These are phyloP conservation scores for Schizothorax lantsangensis DNA, from an alignment of 2,797 vertebrate species.

Conservation along the genomic window DNA sequence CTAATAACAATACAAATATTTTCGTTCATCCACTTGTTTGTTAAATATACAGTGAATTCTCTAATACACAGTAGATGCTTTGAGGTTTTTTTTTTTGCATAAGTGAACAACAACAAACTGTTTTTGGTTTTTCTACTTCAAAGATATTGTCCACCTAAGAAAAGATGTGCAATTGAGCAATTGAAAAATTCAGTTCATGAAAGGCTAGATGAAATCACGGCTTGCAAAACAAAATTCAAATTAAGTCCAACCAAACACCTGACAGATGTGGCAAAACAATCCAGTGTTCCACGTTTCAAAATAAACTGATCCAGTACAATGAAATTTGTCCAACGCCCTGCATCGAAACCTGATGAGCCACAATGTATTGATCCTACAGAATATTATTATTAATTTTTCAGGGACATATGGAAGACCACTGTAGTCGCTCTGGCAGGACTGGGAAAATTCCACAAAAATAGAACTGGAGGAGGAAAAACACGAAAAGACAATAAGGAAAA, in stretches of 20 bases:
- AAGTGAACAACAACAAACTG: constrained; percentile 63
- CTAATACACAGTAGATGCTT: constrained; percentile 24
- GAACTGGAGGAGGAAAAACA: constrained; percentile 54
- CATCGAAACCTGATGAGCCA: constrained; percentile 19
- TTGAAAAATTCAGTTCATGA: constrained; percentile 63
- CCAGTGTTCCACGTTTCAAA: background rate
- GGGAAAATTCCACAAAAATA: constrained; percentile 44
- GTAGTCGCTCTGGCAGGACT: constrained; percentile 23
- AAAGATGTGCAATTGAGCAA: constrained; percentile 52
- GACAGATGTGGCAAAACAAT: constrained; percentile 15
- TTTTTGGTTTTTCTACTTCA: constrained; percentile 31
- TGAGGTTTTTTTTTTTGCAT: constrained; percentile 57
- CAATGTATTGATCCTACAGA: constrained; percentile 36
- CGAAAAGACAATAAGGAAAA: constrained; percentile 22
- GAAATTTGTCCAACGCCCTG: constrained; percentile 10
- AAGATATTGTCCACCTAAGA: constrained; percentile 6
- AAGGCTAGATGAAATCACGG: constrained; percentile 31
- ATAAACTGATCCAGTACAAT: constrained; percentile 23
- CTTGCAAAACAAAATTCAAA: constrained; percentile 54
- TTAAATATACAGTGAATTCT: constrained; percentile 25
- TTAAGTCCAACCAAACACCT: constrained; percentile 40
- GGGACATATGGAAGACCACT: constrained; percentile 6
- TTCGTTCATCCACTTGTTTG: constrained; percentile 29
- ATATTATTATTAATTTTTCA: constrained; percentile 38
- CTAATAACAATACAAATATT: constrained; percentile 28